These are phyloP conservation scores for Sebastiscus albofasciatus DNA, from an alignment of 2,797 vertebrate genomes.

Conservation along the genomic window DNA sequence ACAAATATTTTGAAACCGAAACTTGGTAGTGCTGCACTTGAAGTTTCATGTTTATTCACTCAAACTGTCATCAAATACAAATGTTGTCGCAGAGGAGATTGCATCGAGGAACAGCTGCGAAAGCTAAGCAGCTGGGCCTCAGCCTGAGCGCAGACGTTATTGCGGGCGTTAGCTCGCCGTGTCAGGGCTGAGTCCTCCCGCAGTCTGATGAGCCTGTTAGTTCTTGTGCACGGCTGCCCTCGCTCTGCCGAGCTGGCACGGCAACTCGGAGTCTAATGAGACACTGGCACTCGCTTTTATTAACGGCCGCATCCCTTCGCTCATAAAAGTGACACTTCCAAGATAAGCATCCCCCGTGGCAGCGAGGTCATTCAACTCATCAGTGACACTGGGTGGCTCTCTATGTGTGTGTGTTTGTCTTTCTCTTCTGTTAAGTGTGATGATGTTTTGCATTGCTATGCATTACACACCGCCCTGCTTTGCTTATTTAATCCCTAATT, in stretches of 20 bases:
- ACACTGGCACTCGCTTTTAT: slow-evolving; percentile 65
- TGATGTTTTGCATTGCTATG: background rate
- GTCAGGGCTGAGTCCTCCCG: slow-evolving; percentile 41
- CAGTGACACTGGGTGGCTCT: slow-evolving; percentile 10
- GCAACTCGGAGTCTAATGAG: slow-evolving; percentile 52
- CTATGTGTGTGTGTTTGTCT: slow-evolving; percentile 2
- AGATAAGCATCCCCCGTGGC: slow-evolving; percentile 53
- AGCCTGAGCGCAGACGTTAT: slow-evolving; percentile 26
- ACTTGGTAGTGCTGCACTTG: background rate
- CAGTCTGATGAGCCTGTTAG: slow-evolving; percentile 59
- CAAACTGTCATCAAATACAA: slow-evolving; percentile 29
- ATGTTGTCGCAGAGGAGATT: background rate
- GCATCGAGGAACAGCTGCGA: slow-evolving; percentile 40
- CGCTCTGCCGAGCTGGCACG: slow-evolving; percentile 41
- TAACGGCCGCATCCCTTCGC: slow-evolving; percentile 49
- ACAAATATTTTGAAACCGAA: slow-evolving; percentile 24
- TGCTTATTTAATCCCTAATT: slow-evolving; percentile 35
- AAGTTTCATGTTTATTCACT: slow-evolving; percentile 10
- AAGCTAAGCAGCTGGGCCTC: slow-evolving; percentile 35
- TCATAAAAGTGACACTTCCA: slow-evolving; percentile 66
- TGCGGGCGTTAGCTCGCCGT: slow-evolving; percentile 4
- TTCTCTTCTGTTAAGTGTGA: slow-evolving; percentile 13
- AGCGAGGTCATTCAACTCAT: slow-evolving; percentile 60
- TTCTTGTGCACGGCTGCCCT: slow-evolving; percentile 43
- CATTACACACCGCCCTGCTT: slow-evolving; percentile 1